phyloP scores from a whole-genome alignment of 2,113 vertebrate species.

The Hippocampus zosterae region DNA sequence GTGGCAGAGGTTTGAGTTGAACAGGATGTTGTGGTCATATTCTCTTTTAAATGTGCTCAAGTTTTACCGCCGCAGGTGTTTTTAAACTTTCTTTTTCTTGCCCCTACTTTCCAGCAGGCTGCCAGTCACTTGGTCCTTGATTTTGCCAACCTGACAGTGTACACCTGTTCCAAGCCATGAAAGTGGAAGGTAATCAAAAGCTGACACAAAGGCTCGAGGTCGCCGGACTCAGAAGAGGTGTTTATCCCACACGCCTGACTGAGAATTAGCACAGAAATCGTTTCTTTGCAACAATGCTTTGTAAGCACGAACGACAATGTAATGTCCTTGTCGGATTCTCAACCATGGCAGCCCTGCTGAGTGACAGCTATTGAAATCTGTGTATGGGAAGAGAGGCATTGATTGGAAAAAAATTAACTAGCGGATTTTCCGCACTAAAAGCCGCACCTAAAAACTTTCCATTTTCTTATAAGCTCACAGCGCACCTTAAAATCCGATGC shows the following conservation, averaged over 20 bases:
- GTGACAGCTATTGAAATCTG: background rate
- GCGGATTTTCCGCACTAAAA: too few relatives aligned
- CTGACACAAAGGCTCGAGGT: constrained; percentile 54
- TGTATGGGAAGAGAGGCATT: constrained; percentile 7
- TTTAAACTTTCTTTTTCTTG: constrained; percentile 19
- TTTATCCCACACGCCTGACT: constrained; percentile 2
- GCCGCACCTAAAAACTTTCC: too few relatives aligned
- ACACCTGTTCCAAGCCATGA: constrained; percentile 59
- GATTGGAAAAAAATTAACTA: too few relatives aligned
- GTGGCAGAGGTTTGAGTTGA: constrained; percentile 54
- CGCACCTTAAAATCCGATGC: too few relatives aligned
- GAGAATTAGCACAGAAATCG: constrained; percentile 22
- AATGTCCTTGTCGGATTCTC: constrained; percentile 3
- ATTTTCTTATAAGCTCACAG: too few relatives aligned
- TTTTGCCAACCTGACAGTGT: constrained; percentile 29
- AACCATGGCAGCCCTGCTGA: constrained; percentile 12
- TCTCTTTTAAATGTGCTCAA: constrained; percentile 54
- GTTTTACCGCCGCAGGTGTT: constrained; percentile 48
- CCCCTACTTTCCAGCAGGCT: constrained; percentile 15
- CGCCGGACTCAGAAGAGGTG: constrained; percentile 49
- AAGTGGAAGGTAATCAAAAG: constrained; percentile 50
- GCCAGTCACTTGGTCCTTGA: constrained; percentile 37
- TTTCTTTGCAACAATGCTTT: constrained; percentile 9
- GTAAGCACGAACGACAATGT: constrained; percentile 26
- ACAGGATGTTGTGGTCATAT: constrained; percentile 44